Evolutionary conservation across 2,113 vertebrate species (phyloP).

Genomic region (Takifugu flavidus): DNA sequence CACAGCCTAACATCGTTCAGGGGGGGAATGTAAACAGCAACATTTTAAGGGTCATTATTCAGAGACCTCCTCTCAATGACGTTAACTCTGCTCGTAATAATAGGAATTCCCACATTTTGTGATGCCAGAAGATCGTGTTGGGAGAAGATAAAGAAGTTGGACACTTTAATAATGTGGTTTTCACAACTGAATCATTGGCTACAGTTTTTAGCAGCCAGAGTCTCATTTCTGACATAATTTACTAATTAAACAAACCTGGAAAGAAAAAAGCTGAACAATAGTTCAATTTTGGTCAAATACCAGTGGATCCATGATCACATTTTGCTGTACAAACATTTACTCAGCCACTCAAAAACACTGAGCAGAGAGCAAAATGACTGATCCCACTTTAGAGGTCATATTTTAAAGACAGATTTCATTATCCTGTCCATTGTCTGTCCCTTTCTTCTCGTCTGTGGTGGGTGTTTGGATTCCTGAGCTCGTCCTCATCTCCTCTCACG

Average conservation of each 20-base stretch:
- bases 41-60: slow-evolving; percentile 39
- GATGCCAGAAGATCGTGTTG: too few species aligned
- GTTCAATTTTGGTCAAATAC: too few species aligned
- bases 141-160: too few species aligned
- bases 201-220: too few species aligned
- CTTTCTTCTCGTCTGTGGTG: slow-evolving; percentile 4
- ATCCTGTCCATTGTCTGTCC: neutral
- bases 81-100: slow-evolving; percentile 15
- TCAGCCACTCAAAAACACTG: too few species aligned
- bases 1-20: slow-evolving; percentile 16
- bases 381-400: neutral
- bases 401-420: slow-evolving; percentile 11
- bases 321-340: too few species aligned
- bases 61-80: slow-evolving; percentile 22
- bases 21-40: slow-evolving; percentile 61
- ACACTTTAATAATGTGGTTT: too few species aligned
- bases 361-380: neutral
- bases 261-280: too few species aligned
- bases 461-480: slow-evolving; percentile 36
- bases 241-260: too few species aligned
- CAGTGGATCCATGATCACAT: too few species aligned
- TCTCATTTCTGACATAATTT: neutral
- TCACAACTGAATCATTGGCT: too few species aligned
- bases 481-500: slow-evolving; percentile 1
- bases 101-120: slow-evolving; percentile 18